Evolutionary conservation across 2,113 vertebrate species (phyloP), one percentile per base, ranked within the genome.

Genomic region (Dromiciops gliroides): DNA sequence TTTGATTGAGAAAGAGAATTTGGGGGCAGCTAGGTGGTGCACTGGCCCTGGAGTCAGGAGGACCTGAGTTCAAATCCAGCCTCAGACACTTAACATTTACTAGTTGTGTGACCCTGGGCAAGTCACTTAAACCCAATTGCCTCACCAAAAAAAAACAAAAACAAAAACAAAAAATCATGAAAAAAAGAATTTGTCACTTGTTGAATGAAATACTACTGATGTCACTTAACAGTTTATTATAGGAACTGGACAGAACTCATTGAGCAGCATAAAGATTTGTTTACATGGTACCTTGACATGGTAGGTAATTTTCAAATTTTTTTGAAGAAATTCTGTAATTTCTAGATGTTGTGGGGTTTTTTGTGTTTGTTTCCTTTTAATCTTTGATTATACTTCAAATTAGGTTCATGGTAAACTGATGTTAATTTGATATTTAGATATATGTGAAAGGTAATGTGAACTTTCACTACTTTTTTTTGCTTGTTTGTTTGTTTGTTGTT

Each of bases 261-360:
- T 97, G 96, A 98, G 96, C 97, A 98, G 98, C 97, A 96, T 96
- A 98, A 98, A 98, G 97, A 96, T 97, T 97, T 98, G 98, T 98
- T 99, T 98, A 98, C 98, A 97, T 97, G 98, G 96, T 97, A 97
- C 97, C 98, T 98, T 97, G 97, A 97, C 97, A 98, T 97, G 96
- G 95, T 98, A 97, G 97, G 94, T 97, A 97, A 98, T 98, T 98
- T 98, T 98, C 91, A 97, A 97, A 96, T 95, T 83, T 50, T 83
- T 2, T 95, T 50, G 98, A 97, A 96, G 92, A 98, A 97, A 97
- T 95, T 98, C 97, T 67, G 97, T 97, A 96, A 96, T n/a, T 96
- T 98, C 98, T 97, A 93, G 90, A 97, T 5, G 98, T 95, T 56
- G 5, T 50, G n/a, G n/a, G 5, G 50, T 96, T 31, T 88, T 52